phyloP scores from a whole-genome alignment of 2,113 vertebrate genomes.

The Psilopogon haemacephalus region DNA sequence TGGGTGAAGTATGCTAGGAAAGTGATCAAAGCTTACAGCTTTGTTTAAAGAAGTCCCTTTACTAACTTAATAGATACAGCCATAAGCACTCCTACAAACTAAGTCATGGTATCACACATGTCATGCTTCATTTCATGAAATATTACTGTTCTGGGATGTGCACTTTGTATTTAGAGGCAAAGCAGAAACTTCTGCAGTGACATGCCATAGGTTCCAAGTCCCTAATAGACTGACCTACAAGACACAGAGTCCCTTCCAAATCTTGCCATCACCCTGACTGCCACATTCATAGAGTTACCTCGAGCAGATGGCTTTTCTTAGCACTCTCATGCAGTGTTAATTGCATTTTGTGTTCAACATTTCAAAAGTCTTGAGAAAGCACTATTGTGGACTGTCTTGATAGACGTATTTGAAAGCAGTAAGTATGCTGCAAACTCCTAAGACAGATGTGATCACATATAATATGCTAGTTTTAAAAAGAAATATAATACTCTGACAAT shows the following conservation, averaged over 20 bases:
- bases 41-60: background rate
- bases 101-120: background rate
- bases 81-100: background rate
- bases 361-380: background rate
- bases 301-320: background rate
- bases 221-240: background rate
- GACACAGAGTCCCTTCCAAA: background rate
- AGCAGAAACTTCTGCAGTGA: background rate
- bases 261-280: accelerated
- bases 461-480: background rate
- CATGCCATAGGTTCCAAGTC: background rate
- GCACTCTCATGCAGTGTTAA: background rate
- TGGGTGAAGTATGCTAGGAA: background rate
- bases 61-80: background rate
- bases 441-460: background rate
- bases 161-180: background rate
- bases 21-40: background rate
- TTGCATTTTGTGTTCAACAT: background rate
- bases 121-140: background rate
- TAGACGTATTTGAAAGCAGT: background rate
- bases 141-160: background rate
- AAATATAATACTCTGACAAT: background rate
- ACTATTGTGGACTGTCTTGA: background rate
- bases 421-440: background rate
- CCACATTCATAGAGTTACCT: background rate